These are phyloP conservation scores for Ostrea denselamellosa DNA, from an alignment of 1,140 invertebrate genomes.

Conservation along the genomic window DNA sequence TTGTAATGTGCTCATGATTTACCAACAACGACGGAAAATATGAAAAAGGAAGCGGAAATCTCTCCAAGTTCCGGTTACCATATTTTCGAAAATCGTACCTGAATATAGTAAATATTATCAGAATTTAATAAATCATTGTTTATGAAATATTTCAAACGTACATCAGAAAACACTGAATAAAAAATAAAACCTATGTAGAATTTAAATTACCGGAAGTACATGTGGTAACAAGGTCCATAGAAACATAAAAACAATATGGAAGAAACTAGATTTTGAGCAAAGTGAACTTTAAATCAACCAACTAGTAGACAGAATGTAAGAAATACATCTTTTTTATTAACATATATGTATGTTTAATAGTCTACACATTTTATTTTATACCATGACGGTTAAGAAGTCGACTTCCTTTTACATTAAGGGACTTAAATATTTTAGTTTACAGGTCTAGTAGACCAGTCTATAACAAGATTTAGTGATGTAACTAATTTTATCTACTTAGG, in stretches of 20 bases:
- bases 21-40: constrained; percentile 34
- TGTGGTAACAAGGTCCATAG: not conserved
- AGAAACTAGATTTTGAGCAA: not conserved
- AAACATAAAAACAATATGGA: constrained; percentile 26
- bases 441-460: no score
- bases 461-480: no score
- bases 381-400: no score
- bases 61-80: not conserved
- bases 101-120: no score
- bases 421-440: no score
- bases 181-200: not conserved
- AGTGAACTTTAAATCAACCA: not conserved
- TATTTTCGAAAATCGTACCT: constrained; percentile 16
- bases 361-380: no score
- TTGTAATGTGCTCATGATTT: not conserved
- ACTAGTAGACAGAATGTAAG: no score
- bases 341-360: no score
- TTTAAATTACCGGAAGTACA: not conserved
- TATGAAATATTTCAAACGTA: not conserved
- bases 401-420: no score
- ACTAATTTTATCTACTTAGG: no score
- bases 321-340: no score
- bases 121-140: no score
- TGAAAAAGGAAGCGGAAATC: constrained; percentile 56
- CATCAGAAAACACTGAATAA: not conserved